Percentiles rank a stretch among this genome's conserved stretches.
These are phyloP conservation scores for Glaucidium brasilianum DNA, from an alignment of 2,113 vertebrate genomes.

Conservation along the genomic window DNA sequence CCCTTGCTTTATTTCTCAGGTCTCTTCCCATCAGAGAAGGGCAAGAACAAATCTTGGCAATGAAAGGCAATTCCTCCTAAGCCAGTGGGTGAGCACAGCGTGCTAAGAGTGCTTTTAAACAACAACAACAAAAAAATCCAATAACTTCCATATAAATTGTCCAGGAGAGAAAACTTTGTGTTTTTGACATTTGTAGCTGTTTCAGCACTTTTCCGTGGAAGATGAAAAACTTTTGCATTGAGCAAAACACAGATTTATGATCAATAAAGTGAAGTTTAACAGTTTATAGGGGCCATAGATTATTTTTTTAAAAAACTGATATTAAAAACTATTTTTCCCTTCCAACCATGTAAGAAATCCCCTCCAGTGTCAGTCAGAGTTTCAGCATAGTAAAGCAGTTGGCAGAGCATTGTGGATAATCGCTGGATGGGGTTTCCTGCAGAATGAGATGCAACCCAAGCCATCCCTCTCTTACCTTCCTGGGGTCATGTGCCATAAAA, in stretches of 20 bases:
- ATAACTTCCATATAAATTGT: conserved; percentile 83
- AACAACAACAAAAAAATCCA: conserved; percentile 67
- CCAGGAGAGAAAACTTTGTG: conserved; percentile 80
- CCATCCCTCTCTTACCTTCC: background rate
- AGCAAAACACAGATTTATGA: conserved; percentile 85
- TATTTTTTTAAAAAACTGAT: conserved; percentile 71
- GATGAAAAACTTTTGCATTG: conserved; percentile 85
- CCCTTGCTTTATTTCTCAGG: background rate
- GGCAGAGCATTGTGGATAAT: background rate
- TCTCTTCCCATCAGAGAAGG: background rate
- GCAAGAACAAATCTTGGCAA: conserved; percentile 8
- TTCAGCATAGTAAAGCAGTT: conserved; percentile 51
- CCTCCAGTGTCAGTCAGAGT: conserved; percentile 32
- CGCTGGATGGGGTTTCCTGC: background rate
- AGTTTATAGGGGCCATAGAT: conserved; percentile 74
- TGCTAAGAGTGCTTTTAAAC: conserved; percentile 68
- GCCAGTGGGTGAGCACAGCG: background rate
- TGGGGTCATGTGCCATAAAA: background rate
- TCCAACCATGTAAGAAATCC: conserved; percentile 26
- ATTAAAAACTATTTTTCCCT: conserved; percentile 78
- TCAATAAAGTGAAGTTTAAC: conserved; percentile 82
- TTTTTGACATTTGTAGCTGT: conserved; percentile 75
- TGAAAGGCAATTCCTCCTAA: conserved; percentile 43
- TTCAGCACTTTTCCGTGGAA: conserved; percentile 80
- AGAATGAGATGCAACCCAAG: background rate